Conservation (phyloP, 2,797 vertebrate genomes). For the Ambastaia sidthimunki region DNA sequence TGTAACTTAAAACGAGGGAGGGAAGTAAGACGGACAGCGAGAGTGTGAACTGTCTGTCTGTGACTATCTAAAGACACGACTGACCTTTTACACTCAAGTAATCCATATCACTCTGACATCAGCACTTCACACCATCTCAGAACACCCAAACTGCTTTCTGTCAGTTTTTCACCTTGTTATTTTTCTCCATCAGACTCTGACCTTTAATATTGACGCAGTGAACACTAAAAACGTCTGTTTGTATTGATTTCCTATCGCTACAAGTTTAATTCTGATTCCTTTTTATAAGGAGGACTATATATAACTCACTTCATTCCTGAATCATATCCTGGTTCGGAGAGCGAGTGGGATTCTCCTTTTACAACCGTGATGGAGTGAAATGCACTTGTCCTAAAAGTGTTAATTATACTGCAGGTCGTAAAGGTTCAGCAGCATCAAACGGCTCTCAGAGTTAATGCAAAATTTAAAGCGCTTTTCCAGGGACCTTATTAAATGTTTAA, state of each 20-base stretch:
- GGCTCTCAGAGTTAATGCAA: slow-evolving; percentile 66
- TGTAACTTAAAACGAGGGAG: neutral
- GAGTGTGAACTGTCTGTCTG: slow-evolving; percentile 21
- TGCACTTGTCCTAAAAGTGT: slow-evolving; percentile 59
- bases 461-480: slow-evolving; percentile 70
- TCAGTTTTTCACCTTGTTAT: slow-evolving; percentile 32
- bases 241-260: slow-evolving; percentile 30
- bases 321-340: slow-evolving; percentile 14
- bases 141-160: slow-evolving; percentile 43
- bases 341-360: slow-evolving; percentile 57
- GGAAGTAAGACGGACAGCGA: neutral
- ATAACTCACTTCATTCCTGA: slow-evolving; percentile 3
- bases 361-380: slow-evolving; percentile 52
- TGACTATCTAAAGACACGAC: slow-evolving; percentile 25
- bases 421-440: slow-evolving; percentile 62
- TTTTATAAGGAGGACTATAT: slow-evolving; percentile 8
- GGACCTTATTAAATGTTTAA: slow-evolving; percentile 62
- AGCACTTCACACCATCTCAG: slow-evolving; percentile 23
- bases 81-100: slow-evolving; percentile 52
- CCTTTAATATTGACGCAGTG: slow-evolving; percentile 17
- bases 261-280: slow-evolving; percentile 35
- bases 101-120: slow-evolving; percentile 35
- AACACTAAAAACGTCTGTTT: slow-evolving; percentile 29
- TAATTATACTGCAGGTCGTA: slow-evolving; percentile 68
- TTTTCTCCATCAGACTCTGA: slow-evolving; percentile 46